phyloP scores from a whole-genome alignment of 2,113 vertebrate genomes.

The Dendropsophus ebraccatus region DNA sequence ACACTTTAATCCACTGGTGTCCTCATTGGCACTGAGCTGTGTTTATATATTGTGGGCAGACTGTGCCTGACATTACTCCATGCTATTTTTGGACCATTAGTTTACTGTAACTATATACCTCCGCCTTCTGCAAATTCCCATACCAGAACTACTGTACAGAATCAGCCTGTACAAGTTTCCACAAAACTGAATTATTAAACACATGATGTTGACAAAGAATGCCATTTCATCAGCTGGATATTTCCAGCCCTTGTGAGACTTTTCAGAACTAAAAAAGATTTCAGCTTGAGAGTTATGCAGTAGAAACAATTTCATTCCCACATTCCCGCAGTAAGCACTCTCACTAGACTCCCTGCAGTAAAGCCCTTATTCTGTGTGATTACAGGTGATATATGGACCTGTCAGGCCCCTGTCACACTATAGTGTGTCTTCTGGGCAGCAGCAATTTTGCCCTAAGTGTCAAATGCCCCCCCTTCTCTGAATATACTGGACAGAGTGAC shows the following conservation, averaged over 20 bases:
- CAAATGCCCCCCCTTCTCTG: too few species aligned
- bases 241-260: background rate
- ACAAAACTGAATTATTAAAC: slow-evolving; percentile 28
- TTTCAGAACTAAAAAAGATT: background rate
- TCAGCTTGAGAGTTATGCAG: background rate
- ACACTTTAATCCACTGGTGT: background rate
- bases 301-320: background rate
- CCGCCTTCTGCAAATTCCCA: slow-evolving; percentile 43
- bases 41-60: slow-evolving; percentile 37
- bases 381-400: background rate
- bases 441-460: background rate
- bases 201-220: slow-evolving; percentile 27
- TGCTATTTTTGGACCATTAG: slow-evolving; percentile 48
- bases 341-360: background rate
- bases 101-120: slow-evolving; percentile 55
- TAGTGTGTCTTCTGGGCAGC: too few species aligned
- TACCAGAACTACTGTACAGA: slow-evolving; percentile 39
- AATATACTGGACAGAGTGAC: too few species aligned
- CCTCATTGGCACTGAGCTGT: slow-evolving; percentile 23
- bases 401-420: background rate
- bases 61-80: slow-evolving; percentile 36
- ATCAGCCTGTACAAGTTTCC: slow-evolving; percentile 18
- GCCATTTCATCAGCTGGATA: slow-evolving; percentile 8
- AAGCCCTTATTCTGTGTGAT: background rate
- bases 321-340: background rate